Percentiles rank a stretch among this genome's conserved stretches.
Evolutionary conservation across 2,113 vertebrate genomes (phyloP).

Genomic region (Antennarius striatus): DNA sequence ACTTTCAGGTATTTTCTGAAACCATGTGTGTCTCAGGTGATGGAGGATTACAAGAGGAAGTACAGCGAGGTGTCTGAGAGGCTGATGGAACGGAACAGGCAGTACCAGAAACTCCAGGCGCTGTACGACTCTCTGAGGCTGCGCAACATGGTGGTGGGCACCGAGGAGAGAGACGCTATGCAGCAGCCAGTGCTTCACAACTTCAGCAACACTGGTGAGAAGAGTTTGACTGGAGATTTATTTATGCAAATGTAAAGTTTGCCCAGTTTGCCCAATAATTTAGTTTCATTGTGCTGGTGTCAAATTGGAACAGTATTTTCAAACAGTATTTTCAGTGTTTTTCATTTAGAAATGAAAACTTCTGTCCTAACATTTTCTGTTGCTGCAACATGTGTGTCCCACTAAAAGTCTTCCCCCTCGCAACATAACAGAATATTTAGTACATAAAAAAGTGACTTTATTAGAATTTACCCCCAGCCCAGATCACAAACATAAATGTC

Average conservation of each 20-base stretch:
- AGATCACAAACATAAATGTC: not conserved
- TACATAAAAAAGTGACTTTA: too few relatives aligned
- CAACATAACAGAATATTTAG: too few relatives aligned
- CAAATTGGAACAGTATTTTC: too few relatives aligned
- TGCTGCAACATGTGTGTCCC: too few relatives aligned
- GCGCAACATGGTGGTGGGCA: slow-evolving; percentile 81
- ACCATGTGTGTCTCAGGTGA: slow-evolving; percentile 61
- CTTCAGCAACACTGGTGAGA: slow-evolving; percentile 55
- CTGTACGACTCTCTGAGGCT: slow-evolving; percentile 87
- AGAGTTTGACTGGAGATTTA: not conserved
- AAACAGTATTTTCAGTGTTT: too few relatives aligned
- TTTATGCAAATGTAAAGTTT: not conserved
- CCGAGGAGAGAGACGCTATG: slow-evolving; percentile 54
- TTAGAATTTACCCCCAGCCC: too few relatives aligned
- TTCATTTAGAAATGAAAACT: too few relatives aligned
- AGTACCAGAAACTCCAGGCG: slow-evolving; percentile 89
- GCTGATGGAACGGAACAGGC: slow-evolving; percentile 88
- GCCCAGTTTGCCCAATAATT: too few relatives aligned
- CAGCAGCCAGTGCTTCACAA: slow-evolving; percentile 24
- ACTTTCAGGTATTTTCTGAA: not conserved
- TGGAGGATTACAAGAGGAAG: slow-evolving; percentile 91
- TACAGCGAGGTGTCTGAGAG: slow-evolving; percentile 89
- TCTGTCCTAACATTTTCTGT: too few relatives aligned
- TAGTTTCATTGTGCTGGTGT: too few relatives aligned
- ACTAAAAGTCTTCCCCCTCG: too few relatives aligned